Percentiles rank a stretch among this genome's conserved stretches.
Conservation (phyloP, 2,113 vertebrate genomes). For the Accipiter virgatus region DNA sequence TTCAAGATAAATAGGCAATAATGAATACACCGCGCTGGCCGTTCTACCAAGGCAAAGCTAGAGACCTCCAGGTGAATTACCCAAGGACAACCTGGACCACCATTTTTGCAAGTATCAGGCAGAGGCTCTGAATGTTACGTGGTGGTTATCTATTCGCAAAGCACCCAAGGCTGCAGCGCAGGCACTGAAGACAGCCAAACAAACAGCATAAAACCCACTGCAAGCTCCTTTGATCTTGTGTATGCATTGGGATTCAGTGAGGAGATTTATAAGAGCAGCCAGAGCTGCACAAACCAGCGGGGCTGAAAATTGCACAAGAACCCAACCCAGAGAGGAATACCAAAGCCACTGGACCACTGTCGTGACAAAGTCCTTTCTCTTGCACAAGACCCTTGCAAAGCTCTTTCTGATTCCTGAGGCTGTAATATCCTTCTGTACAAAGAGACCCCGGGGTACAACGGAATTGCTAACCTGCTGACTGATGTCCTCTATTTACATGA, state of each 20-base stretch:
- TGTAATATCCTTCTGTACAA: neutral
- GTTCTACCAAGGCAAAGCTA: neutral
- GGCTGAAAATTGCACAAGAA: neutral
- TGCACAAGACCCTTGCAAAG: neutral
- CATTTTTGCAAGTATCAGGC: neutral
- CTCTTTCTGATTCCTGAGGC: neutral
- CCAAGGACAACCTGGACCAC: neutral
- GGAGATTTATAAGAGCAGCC: neutral
- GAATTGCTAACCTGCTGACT: neutral
- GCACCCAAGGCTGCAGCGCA: neutral
- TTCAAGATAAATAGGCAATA: neutral
- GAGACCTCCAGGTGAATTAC: neutral
- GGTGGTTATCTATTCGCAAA: neutral
- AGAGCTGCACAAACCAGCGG: neutral
- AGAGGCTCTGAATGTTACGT: neutral
- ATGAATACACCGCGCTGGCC: accelerated
- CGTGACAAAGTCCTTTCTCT: neutral
- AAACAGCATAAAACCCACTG: neutral
- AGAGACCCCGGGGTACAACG: neutral
- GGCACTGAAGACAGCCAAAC: neutral
- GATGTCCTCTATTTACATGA: neutral
- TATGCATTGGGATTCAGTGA: neutral
- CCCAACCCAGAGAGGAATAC: neutral
- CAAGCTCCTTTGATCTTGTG: constrained; percentile 6
- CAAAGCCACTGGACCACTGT: neutral